Conservation (phyloP, 2,888 invertebrate genomes). For the Hypercompe scribonia region DNA sequence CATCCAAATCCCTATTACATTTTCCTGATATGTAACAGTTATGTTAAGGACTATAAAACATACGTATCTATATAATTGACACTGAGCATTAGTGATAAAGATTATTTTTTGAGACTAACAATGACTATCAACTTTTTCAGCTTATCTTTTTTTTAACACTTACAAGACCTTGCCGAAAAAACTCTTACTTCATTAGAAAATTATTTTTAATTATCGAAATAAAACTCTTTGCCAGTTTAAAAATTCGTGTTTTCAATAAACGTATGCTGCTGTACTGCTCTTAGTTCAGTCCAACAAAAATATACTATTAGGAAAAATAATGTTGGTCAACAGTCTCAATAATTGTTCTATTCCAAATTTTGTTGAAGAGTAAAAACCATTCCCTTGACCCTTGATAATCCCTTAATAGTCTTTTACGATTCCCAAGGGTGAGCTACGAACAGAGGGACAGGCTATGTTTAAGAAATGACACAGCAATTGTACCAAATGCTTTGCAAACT, state of each 20-base stretch:
- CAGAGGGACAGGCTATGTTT: slow-evolving; percentile 10
- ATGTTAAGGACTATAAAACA: background rate
- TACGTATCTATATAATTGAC: background rate
- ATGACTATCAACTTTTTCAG: background rate
- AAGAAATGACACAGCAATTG: slow-evolving; percentile 4
- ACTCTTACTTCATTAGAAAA: background rate
- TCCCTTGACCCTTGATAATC: slow-evolving; percentile 22
- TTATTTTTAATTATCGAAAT: too few species aligned
- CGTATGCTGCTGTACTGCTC: background rate
- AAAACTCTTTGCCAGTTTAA: background rate
- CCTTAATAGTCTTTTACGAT: slow-evolving; percentile 21
- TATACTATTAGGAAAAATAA: background rate
- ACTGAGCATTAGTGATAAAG: background rate
- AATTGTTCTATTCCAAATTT: slow-evolving; percentile 3
- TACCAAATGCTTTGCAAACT: background rate
- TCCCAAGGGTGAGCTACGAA: slow-evolving; percentile 15
- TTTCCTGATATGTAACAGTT: background rate
- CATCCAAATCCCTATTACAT: background rate
- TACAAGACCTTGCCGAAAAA: background rate
- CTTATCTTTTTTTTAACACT: background rate
- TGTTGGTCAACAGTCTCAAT: background rate
- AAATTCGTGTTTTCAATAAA: background rate
- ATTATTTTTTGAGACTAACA: background rate
- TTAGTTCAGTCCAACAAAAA: background rate
- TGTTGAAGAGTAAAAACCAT: slow-evolving; percentile 9